phyloP scores from a whole-genome alignment of 1,140 invertebrate species.

The Campoletis sonorensis region DNA sequence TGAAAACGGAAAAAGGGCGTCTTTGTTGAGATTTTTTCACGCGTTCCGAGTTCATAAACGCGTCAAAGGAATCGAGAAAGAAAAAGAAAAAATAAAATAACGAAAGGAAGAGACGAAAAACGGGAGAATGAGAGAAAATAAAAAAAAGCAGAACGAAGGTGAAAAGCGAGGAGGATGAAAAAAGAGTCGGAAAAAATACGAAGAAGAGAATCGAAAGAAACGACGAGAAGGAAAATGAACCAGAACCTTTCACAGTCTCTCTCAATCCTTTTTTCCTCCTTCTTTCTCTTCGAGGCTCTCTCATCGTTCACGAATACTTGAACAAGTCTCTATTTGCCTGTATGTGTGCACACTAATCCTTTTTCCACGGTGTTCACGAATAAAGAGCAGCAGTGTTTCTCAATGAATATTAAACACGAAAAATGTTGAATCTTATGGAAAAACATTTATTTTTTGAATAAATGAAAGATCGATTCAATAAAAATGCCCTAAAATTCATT shows the following conservation, averaged over 20 bases:
- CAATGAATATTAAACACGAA: background rate
- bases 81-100: background rate
- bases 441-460: too few species aligned
- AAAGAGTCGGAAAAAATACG: background rate
- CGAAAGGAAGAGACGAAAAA: background rate
- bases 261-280: background rate
- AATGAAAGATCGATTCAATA: too few species aligned
- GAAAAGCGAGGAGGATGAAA: background rate
- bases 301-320: background rate
- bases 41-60: background rate
- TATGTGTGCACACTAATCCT: background rate
- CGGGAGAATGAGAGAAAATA: background rate
- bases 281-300: background rate
- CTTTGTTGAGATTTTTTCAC: background rate
- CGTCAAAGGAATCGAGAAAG: background rate
- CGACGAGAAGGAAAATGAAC: background rate
- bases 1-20: background rate
- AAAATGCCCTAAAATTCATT: background rate
- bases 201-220: background rate
- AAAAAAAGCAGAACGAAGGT: background rate
- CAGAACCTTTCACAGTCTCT: background rate
- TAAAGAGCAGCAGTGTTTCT: slow-evolving; percentile 27
- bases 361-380: background rate
- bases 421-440: too few species aligned
- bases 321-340: background rate